Percentiles rank a stretch among this genome's conserved stretches.
Conservation (phyloP, 2,888 invertebrate species). For the Nemotelus pantherinus region DNA sequence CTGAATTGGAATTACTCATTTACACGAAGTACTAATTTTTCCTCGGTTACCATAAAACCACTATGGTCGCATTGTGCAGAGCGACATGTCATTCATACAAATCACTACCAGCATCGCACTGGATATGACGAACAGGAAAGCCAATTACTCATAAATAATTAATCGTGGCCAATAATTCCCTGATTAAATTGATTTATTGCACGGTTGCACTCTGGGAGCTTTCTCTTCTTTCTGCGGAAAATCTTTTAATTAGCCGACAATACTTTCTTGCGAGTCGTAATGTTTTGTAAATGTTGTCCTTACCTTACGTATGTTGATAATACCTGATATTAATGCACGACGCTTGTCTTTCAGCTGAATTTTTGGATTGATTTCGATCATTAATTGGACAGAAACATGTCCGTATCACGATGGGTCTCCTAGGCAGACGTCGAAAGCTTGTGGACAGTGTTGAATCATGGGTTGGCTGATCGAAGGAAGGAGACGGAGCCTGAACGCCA, state of each 20-base stretch:
- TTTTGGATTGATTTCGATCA: conserved; percentile 41
- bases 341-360: conserved; percentile 32
- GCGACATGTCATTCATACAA: conserved; percentile 38
- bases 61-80: background rate
- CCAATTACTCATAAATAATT: conserved; percentile 51
- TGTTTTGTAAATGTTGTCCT: conserved; percentile 21
- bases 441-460: conserved; percentile 20
- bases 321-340: conserved; percentile 33
- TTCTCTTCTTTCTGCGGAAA: conserved; percentile 33
- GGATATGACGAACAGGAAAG: conserved; percentile 38
- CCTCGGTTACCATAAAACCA: conserved; percentile 6
- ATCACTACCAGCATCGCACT: conserved; percentile 15
- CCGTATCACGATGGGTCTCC: conserved; percentile 20
- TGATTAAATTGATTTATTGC: conserved; percentile 49
- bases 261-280: conserved; percentile 1
- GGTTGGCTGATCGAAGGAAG: conserved; percentile 19
- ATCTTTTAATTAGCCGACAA: conserved; percentile 46
- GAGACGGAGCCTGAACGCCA: conserved; percentile 46
- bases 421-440: conserved; percentile 9
- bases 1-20: conserved; percentile 22
- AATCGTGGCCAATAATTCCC: conserved; percentile 46
- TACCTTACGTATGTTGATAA: conserved; percentile 6
- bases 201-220: conserved; percentile 37
- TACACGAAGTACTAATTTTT: conserved; percentile 33
- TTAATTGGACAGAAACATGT: conserved; percentile 42